Evolutionary conservation across 2,888 invertebrate species (phyloP).

Genomic region (Aphrophora alni): DNA sequence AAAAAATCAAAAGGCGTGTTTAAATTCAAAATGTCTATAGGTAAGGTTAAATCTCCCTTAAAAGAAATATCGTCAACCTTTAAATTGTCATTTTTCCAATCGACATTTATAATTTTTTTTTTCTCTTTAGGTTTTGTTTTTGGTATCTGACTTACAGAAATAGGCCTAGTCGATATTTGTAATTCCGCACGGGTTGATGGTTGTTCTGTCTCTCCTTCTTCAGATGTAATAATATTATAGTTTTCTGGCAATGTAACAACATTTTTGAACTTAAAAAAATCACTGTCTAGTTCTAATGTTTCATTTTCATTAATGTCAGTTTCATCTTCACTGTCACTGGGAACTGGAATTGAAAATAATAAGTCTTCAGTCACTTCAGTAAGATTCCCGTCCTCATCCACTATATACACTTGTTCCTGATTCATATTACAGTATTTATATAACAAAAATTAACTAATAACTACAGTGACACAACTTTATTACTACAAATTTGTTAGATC

Average conservation of each 20-base stretch:
- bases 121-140: background rate
- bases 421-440: background rate
- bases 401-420: background rate
- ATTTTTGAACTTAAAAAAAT: background rate
- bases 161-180: background rate
- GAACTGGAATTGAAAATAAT: conserved; percentile 7
- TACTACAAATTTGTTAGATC: background rate
- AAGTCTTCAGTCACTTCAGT: conserved; percentile 6
- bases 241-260: background rate
- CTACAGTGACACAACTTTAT: no score
- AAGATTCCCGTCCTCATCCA: conserved; percentile 6
- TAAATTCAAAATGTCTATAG: conserved; percentile 12
- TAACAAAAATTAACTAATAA: background rate
- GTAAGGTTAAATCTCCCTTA: conserved; percentile 11
- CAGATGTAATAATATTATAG: background rate
- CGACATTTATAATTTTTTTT: background rate
- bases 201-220: background rate
- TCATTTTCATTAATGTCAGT: background rate
- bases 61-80: conserved; percentile 20
- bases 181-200: background rate
- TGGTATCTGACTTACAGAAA: background rate
- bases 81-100: conserved; percentile 17
- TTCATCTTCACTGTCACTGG: conserved; percentile 18
- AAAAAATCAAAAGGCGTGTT: conserved; percentile 19
- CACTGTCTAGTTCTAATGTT: background rate